Conservation (phyloP, 1,140 invertebrate species). For the Macrobrachium nipponense region DNA sequence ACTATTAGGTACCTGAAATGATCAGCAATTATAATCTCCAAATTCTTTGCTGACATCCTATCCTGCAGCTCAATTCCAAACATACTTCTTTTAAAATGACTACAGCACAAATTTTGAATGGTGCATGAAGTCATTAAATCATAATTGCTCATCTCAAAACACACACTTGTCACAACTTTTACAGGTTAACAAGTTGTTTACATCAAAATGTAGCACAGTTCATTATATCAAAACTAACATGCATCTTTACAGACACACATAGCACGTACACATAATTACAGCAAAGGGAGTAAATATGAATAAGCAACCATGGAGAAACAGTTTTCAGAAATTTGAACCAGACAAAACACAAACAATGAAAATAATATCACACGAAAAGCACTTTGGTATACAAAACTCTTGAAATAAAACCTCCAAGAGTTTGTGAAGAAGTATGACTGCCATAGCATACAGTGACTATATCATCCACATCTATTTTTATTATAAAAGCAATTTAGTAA, state of each 20-base stretch:
- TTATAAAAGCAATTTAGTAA: too few relatives aligned
- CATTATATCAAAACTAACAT: slow-evolving; percentile 8
- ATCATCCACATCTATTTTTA: too few relatives aligned
- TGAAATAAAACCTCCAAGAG: background rate
- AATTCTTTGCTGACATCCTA: too few relatives aligned
- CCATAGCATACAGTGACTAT: too few relatives aligned
- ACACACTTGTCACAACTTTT: background rate
- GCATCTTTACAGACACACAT: background rate
- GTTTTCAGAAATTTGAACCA: background rate
- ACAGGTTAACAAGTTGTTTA: slow-evolving; percentile 1
- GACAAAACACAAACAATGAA: slow-evolving; percentile 3
- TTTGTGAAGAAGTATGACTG: background rate
- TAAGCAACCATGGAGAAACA: background rate
- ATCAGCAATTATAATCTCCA: too few relatives aligned
- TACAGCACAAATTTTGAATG: too few relatives aligned
- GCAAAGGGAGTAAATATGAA: background rate
- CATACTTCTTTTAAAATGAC: background rate
- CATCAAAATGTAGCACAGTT: slow-evolving; percentile 9
- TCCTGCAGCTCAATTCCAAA: background rate
- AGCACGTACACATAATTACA: background rate
- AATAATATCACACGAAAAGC: slow-evolving; percentile 16
- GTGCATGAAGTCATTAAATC: background rate
- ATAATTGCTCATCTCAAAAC: slow-evolving; percentile 3
- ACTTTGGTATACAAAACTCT: slow-evolving; percentile 39
- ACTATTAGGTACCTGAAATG: too few relatives aligned